Conservation (phyloP, 2,797 vertebrate species). For the Pangasius krempfi region DNA sequence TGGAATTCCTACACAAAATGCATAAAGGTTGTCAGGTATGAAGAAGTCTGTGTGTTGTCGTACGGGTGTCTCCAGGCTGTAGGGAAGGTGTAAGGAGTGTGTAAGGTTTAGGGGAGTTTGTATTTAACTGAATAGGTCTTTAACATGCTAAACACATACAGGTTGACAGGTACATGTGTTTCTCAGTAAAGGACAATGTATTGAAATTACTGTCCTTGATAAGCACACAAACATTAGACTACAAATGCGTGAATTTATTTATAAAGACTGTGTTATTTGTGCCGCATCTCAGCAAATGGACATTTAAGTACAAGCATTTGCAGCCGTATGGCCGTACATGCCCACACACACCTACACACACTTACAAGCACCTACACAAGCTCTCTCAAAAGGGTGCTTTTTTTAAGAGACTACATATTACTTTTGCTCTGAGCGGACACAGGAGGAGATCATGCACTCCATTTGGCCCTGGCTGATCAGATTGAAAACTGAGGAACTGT, state of each 20-base stretch:
- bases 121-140: background rate
- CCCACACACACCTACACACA: constrained; percentile 36
- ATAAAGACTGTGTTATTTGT: background rate
- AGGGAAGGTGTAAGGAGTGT: background rate
- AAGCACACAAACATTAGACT: background rate
- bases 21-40: background rate
- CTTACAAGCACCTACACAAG: constrained; percentile 21
- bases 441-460: constrained; percentile 63
- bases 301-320: background rate
- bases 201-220: background rate
- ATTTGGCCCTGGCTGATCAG: constrained; percentile 58
- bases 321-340: background rate
- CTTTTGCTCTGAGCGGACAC: background rate
- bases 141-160: background rate
- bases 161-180: background rate
- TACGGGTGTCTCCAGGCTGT: background rate
- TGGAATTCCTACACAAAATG: background rate
- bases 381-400: constrained; percentile 2
- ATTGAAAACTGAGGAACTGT: constrained; percentile 53
- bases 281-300: background rate
- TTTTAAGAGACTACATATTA: constrained; percentile 13
- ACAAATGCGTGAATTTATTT: background rate
- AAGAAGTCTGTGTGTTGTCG: background rate
- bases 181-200: background rate
- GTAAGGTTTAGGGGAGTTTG: background rate